phyloP scores from a whole-genome alignment of 2,113 vertebrate species.

The Camelus bactrianus region DNA sequence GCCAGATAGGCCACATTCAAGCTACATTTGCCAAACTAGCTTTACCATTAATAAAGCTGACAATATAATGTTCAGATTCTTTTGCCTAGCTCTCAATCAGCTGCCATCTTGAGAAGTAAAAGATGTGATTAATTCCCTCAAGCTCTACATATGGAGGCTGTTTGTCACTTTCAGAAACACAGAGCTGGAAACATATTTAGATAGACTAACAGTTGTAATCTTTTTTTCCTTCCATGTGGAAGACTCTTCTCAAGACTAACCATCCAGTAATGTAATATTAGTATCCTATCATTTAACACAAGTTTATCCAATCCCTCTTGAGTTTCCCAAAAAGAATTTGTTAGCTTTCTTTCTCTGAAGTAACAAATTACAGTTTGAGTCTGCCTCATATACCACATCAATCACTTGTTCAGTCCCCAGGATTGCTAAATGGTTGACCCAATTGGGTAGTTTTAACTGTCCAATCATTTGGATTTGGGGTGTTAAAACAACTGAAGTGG shows the following conservation, averaged over 20 bases:
- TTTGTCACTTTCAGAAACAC: constrained; percentile 35
- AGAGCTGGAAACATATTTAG: neutral
- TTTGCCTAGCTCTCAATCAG: neutral
- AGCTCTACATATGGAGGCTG: neutral
- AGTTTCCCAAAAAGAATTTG: constrained; percentile 74
- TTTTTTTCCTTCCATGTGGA: constrained; percentile 31
- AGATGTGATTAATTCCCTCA: neutral
- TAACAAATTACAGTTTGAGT: constrained; percentile 53
- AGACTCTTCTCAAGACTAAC: constrained; percentile 49
- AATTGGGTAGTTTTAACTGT: constrained; percentile 43
- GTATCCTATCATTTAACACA: constrained; percentile 71
- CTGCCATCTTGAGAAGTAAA: constrained; percentile 3
- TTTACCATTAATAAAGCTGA: neutral
- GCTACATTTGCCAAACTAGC: neutral
- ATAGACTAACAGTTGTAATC: neutral
- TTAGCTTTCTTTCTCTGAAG: constrained; percentile 71
- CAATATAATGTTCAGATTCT: neutral
- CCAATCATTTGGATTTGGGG: constrained; percentile 60
- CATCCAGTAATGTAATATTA: constrained; percentile 38
- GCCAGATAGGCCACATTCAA: neutral
- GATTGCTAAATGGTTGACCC: constrained; percentile 55
- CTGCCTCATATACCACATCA: constrained; percentile 66
- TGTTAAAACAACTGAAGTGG: constrained; percentile 76
- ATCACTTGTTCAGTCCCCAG: constrained; percentile 11
- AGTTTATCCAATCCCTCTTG: constrained; percentile 65